Evolutionary conservation across 1,140 invertebrate species (phyloP).

Genomic region (Phortica variegata): DNA sequence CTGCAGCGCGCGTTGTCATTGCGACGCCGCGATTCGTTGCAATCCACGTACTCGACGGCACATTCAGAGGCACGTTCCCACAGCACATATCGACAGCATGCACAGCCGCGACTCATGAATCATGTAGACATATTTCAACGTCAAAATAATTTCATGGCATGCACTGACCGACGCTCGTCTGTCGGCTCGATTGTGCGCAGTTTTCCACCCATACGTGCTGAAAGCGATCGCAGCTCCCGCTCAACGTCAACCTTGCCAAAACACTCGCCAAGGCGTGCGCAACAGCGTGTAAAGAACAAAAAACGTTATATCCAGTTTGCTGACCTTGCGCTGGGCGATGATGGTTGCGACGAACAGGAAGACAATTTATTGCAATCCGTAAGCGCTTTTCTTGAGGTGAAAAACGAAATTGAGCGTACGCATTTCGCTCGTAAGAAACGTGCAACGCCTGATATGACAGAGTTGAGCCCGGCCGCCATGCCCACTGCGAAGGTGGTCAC

Average conservation of each 20-base stretch:
- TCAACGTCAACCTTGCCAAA: slow-evolving; percentile 25
- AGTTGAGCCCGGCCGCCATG: slow-evolving; percentile 10
- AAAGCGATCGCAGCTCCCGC: slow-evolving; percentile 31
- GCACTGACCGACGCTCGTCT: slow-evolving; percentile 41
- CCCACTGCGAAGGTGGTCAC: background rate
- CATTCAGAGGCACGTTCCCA: slow-evolving; percentile 31
- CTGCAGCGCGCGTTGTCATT: slow-evolving; percentile 14
- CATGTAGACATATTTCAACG: slow-evolving; percentile 48
- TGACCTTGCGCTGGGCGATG: slow-evolving; percentile 39
- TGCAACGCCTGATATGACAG: slow-evolving; percentile 10
- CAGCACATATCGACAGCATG: slow-evolving; percentile 24
- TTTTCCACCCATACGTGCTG: slow-evolving; percentile 45
- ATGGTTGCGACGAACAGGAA: slow-evolving; percentile 33
- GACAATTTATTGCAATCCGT: slow-evolving; percentile 50
- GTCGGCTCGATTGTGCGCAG: slow-evolving; percentile 42
- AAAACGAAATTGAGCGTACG: slow-evolving; percentile 36
- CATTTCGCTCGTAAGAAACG: slow-evolving; percentile 12
- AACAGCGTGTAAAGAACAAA: slow-evolving; percentile 25
- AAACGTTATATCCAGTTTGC: slow-evolving; percentile 39
- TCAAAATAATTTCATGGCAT: slow-evolving; percentile 45
- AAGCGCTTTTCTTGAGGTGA: slow-evolving; percentile 47
- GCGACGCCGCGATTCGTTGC: slow-evolving; percentile 32
- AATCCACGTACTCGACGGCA: slow-evolving; percentile 36
- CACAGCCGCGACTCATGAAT: slow-evolving; percentile 26
- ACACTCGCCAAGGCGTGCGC: slow-evolving; percentile 18